phyloP scores from a whole-genome alignment of 2,888 invertebrate species.

The Schizaphis graminum region DNA sequence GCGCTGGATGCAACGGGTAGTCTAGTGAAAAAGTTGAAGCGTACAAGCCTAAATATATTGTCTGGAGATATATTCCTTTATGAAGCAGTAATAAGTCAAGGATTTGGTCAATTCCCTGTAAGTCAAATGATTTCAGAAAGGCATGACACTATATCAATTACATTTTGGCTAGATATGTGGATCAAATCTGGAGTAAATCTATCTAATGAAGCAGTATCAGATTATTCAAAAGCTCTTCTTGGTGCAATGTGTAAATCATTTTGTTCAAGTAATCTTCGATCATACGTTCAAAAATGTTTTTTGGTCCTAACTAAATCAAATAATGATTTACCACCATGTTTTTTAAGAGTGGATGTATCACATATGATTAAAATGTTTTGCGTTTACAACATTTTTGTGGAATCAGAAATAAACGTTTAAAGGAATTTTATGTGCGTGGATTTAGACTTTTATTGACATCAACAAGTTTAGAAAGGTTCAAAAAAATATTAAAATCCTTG shows the following conservation, averaged over 20 bases:
- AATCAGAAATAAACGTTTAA: not conserved
- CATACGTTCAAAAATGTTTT: not conserved
- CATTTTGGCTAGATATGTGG: too few relatives aligned
- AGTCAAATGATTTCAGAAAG: too few relatives aligned
- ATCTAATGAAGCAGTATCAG: too few relatives aligned
- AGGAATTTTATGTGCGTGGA: slow-evolving; percentile 14
- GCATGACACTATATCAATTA: too few relatives aligned
- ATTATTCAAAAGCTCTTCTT: too few relatives aligned
- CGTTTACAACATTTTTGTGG: not conserved
- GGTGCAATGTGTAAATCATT: not conserved
- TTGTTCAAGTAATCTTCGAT: not conserved
- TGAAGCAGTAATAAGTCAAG: not conserved
- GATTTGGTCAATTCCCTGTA: not conserved
- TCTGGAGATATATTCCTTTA: not conserved
- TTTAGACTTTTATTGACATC: slow-evolving; percentile 11
- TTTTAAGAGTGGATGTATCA: not conserved
- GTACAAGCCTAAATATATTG: not conserved
- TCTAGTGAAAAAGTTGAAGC: not conserved
- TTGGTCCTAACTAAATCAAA: not conserved
- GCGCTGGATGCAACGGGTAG: not conserved
- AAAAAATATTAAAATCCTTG: slow-evolving; percentile 17
- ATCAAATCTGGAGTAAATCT: too few relatives aligned
- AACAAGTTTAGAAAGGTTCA: not conserved
- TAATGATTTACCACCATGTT: not conserved
- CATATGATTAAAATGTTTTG: slow-evolving; percentile 15